phyloP scores from a whole-genome alignment of 2,797 vertebrate genomes.

The Argentina silus region DNA sequence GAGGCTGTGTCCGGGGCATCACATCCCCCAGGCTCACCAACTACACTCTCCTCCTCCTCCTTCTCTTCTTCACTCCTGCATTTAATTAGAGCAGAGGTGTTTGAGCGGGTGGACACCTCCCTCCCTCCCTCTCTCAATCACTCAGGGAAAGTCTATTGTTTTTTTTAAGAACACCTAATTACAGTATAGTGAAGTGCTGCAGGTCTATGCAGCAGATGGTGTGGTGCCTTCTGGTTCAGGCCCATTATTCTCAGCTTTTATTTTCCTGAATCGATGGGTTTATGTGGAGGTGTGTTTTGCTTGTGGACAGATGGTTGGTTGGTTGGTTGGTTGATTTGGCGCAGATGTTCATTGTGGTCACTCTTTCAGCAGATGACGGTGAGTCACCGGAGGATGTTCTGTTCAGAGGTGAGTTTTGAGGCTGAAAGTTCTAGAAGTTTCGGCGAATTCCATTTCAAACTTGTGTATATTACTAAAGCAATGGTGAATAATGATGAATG shows the following conservation, averaged over 20 bases:
- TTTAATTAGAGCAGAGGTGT: background rate
- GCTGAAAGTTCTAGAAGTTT: too few relatives aligned
- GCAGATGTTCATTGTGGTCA: background rate
- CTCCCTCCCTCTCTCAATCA: background rate
- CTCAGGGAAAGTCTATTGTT: background rate
- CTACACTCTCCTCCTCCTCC: background rate
- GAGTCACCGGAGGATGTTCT: too few relatives aligned
- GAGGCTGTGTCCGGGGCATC: background rate
- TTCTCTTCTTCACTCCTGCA: background rate
- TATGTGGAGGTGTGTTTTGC: background rate
- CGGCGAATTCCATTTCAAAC: too few relatives aligned
- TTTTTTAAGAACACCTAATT: background rate
- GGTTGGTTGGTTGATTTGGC: background rate
- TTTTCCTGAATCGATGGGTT: too few relatives aligned
- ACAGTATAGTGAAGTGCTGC: background rate
- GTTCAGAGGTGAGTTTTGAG: too few relatives aligned
- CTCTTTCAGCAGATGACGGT: background rate
- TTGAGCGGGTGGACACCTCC: background rate
- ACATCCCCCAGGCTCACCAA: slow-evolving; percentile 8
- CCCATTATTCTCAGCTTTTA: slow-evolving; percentile 8
- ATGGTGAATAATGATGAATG: background rate
- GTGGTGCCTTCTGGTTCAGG: background rate
- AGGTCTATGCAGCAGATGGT: background rate
- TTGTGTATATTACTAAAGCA: too few relatives aligned
- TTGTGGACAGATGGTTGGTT: background rate